These are phyloP conservation scores for Leptopilina clavipes DNA, from an alignment of 1,140 invertebrate genomes.

Conservation along the genomic window DNA sequence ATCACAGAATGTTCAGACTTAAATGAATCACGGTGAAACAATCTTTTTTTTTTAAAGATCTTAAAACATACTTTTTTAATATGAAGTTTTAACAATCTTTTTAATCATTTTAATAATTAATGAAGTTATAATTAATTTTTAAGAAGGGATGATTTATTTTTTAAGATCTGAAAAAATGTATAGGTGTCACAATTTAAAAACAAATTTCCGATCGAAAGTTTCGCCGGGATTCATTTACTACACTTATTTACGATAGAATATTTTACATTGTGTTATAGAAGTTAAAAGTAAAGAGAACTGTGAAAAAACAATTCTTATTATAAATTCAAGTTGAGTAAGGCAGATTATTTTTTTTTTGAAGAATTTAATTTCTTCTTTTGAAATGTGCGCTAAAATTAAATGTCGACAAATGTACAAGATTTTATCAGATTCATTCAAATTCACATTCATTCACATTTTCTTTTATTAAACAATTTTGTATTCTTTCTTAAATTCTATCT, in stretches of 20 bases:
- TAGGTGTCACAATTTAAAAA: not conserved
- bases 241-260: slow-evolving; percentile 11
- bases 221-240: not conserved
- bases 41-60: not conserved
- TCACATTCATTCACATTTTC: not conserved
- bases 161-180: not conserved
- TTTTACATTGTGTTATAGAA: not conserved
- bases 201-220: not conserved
- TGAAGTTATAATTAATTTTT: no score
- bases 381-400: slow-evolving; percentile 24
- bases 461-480: not conserved
- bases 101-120: no score
- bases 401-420: not conserved
- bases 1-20: slow-evolving; percentile 33
- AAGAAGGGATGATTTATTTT: not conserved
- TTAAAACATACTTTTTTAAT: no score
- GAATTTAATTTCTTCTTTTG: not conserved
- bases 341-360: slow-evolving; percentile 13
- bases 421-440: not conserved
- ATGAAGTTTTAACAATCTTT: no score
- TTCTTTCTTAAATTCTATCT: slow-evolving; percentile 36
- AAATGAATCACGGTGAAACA: slow-evolving; percentile 19
- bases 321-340: slow-evolving; percentile 10
- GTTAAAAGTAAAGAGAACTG: not conserved
- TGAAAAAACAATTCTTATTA: not conserved